Evolutionary conservation across 2,797 vertebrate genomes (phyloP).

Genomic region (Aulostomus chinensis): DNA sequence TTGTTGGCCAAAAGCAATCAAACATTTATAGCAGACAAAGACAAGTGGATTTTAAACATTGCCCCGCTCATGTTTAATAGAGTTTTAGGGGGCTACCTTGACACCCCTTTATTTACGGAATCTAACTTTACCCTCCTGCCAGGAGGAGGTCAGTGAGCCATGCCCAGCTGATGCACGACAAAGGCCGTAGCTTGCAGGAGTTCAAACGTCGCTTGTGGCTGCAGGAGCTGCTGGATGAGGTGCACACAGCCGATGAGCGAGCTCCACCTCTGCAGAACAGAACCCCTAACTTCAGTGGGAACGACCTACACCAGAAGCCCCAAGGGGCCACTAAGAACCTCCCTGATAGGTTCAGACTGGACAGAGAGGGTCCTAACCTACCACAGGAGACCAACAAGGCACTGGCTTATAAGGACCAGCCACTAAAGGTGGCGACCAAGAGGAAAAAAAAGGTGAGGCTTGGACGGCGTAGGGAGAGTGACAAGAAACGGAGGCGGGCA

Average conservation of each 20-base stretch:
- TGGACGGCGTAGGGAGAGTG: conserved; percentile 89
- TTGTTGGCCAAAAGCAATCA: not conserved
- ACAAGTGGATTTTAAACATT: not conserved
- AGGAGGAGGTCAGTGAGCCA: conserved; percentile 85
- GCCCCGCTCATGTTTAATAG: not conserved
- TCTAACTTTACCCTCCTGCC: conserved; percentile 53
- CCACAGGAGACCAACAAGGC: conserved; percentile 96
- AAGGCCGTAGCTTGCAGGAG: conserved; percentile 90
- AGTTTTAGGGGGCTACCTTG: not conserved
- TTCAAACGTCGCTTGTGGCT: conserved; percentile 88
- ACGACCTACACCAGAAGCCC: conserved; percentile 82
- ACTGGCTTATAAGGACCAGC: conserved; percentile 88
- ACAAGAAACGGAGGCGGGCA: conserved; percentile 87
- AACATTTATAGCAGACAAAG: not conserved
- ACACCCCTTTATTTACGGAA: not conserved
- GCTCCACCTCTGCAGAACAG: conserved; percentile 68
- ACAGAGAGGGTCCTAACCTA: conserved; percentile 81
- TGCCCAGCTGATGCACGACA: conserved; percentile 93
- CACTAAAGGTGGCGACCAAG: conserved; percentile 84
- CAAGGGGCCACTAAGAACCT: conserved; percentile 89
- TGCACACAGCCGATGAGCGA: conserved; percentile 90
- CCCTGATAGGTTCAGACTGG: conserved; percentile 78
- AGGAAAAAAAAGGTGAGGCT: conserved; percentile 91
- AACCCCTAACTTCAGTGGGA: conserved; percentile 69
- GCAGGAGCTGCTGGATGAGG: conserved; percentile 88